phyloP scores from a whole-genome alignment of 1,140 invertebrate genomes.

The Wiebesia pumilae region DNA sequence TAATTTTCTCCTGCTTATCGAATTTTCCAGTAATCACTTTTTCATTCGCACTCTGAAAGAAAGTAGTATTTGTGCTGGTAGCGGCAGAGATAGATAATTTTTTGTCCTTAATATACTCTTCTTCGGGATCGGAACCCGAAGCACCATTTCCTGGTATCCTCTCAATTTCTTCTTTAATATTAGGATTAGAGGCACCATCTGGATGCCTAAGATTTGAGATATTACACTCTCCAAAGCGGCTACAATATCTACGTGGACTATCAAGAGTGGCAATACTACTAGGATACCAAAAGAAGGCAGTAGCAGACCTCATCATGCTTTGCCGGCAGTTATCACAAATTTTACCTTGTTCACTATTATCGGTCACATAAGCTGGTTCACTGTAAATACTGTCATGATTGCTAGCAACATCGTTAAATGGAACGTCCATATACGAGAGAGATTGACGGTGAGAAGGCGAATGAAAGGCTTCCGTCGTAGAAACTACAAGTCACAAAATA shows the following conservation, averaged over 20 bases:
- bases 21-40: conserved; percentile 75
- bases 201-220: conserved; percentile 88
- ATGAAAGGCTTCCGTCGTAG: conserved; percentile 68
- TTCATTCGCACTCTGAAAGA: conserved; percentile 55
- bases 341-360: conserved; percentile 80
- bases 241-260: conserved; percentile 71
- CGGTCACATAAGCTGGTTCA: conserved; percentile 84
- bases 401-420: conserved; percentile 79
- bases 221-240: conserved; percentile 73
- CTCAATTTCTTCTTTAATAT: conserved; percentile 83
- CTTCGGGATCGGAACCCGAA: conserved; percentile 77
- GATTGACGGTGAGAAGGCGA: conserved; percentile 79
- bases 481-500: neutral
- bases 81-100: conserved; percentile 76
- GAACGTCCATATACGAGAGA: conserved; percentile 81
- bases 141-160: conserved; percentile 83
- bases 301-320: conserved; percentile 82
- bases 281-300: conserved; percentile 78
- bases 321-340: conserved; percentile 85
- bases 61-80: conserved; percentile 55
- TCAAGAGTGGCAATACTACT: conserved; percentile 75
- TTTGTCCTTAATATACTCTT: conserved; percentile 77
- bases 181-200: conserved; percentile 93
- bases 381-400: conserved; percentile 87
- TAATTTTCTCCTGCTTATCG: conserved; percentile 72